Evolutionary conservation across 2,113 vertebrate genomes (phyloP), one percentile per base, ranked within the genome.

Genomic region (Ornithorhynchus anatinus): DNA sequence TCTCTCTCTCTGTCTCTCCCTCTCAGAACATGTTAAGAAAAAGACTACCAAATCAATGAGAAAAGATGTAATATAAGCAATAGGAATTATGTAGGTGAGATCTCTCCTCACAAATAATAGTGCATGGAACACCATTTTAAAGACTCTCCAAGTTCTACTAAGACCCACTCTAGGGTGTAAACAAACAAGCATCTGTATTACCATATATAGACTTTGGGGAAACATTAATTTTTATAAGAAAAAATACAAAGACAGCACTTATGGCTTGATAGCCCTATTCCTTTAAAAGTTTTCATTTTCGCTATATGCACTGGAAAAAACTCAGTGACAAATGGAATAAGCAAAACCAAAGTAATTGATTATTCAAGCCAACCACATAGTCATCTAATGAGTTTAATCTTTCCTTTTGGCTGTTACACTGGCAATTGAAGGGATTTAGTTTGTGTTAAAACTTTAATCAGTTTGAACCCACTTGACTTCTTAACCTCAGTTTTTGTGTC

Each of bases 371-470:
- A 50, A 5, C 25, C 47, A 50, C 31, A 12, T 17, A 50, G 25
- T 50, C 11, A 50, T 50, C 47, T 27, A 50, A 32, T 39, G 32
- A 59, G 32, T 44, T 47, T 56, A 70, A 48, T 23, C 48, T 69
- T 51, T 50, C 45, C 54, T 59, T 19, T 47, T 37, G 48, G 59
- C 27, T 13, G 23, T 48, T 50, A 45, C 47, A 68, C 36, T 25
- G 10, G 38, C 52, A 50, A 53, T 65, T 56, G 52, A 52, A 37
- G 47, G 45, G 20, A 40, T 38, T 42, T 50, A 22, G n/a, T 76
- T 52, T 61, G 68, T 17, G 31, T 57, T 61, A 20, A 15, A 57
- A 59, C 58, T 74, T 75, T 69, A 79, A 76, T 73, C 75, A 52
- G 38, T 27, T 20, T 32, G 39, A 59, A 72, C 61, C n/a, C 43